Evolutionary conservation across 2,797 vertebrate genomes (phyloP), one percentile per base, ranked within the genome.

Genomic region (Uromys caudimaculatus): DNA sequence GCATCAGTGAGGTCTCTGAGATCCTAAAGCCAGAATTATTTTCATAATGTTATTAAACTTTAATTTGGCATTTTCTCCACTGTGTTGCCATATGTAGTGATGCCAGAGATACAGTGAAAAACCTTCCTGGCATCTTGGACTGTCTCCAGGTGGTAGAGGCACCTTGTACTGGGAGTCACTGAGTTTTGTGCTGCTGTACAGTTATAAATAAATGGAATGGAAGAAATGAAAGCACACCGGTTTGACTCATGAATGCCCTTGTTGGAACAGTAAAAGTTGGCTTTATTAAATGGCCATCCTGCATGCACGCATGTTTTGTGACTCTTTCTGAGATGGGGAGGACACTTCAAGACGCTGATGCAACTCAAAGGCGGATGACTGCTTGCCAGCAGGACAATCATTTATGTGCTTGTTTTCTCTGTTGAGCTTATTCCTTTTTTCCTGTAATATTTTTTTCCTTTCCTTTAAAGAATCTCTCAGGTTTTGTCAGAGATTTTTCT

Each of bases 401-500:
- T 38, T 52, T 60, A 32, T 7, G 3, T 78, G 69, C 14, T 24
- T 32, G 7, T 29, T 90, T 84, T 73, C 79, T 89, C 47, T 64
- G 84, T 52, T 81, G 35, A 81, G 47, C 44, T 44, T 44, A 44
- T 41, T 41, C 21, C 2, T 13, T 62, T 52, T 78, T 83, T 64
- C 10, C 29, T 60, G 21, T n/a, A 47, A 23, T 89, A 86, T 86
- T 44, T 89, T 89, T 81, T 41, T 14, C 38, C 93, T 84, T 81
- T 41, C 54, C 38, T 94, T 84, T 38, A 90, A 82, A 86, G 35
- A 90, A 44, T 77, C 56, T 52, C 41, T n/a, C 35, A 41, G 76
- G 67, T 92, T 88, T 87, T 93, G 38, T 38, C 23, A 88, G 32
- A 50, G 16, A 67, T 89, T 88, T 93, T 93, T 93, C 0, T 77